Evolutionary conservation across 2,797 vertebrate species (phyloP).

Genomic region (Artibeus lituratus): DNA sequence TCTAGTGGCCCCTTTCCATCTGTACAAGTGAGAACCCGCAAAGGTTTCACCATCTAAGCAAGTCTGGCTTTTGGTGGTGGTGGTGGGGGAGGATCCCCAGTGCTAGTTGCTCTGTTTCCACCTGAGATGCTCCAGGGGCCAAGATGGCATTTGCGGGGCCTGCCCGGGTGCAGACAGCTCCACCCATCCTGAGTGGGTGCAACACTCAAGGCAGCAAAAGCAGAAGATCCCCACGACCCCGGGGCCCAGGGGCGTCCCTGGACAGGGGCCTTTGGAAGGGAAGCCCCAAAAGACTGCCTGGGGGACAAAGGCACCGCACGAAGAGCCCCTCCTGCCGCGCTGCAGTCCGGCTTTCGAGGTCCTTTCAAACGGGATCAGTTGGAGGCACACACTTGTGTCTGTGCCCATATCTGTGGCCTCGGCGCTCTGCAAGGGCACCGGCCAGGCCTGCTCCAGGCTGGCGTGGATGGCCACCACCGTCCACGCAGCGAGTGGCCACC

Average conservation of each 20-base stretch:
- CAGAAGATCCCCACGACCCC: accelerated
- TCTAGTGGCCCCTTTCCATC: neutral
- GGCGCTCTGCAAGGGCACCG: accelerated
- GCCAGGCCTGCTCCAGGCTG: accelerated
- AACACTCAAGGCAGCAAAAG: no score
- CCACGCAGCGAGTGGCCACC: accelerated
- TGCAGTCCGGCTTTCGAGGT: accelerated
- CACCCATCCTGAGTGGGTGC: no score
- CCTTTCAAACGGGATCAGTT: accelerated
- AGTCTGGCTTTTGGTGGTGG: no score
- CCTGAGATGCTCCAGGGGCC: neutral
- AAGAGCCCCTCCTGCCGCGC: no score
- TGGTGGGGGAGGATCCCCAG: accelerated
- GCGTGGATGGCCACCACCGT: accelerated
- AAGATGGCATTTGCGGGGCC: neutral
- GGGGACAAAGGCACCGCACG: accelerated
- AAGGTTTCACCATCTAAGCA: no score
- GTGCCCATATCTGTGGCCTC: accelerated
- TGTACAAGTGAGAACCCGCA: accelerated
- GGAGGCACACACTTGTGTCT: accelerated
- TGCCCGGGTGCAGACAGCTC: neutral
- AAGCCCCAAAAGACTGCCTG: neutral
- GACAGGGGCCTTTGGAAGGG: no score
- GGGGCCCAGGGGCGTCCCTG: accelerated
- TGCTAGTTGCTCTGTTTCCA: neutral